Conservation (phyloP, 23 tunicate genomes). For the Trididemnum nubilum region DNA sequence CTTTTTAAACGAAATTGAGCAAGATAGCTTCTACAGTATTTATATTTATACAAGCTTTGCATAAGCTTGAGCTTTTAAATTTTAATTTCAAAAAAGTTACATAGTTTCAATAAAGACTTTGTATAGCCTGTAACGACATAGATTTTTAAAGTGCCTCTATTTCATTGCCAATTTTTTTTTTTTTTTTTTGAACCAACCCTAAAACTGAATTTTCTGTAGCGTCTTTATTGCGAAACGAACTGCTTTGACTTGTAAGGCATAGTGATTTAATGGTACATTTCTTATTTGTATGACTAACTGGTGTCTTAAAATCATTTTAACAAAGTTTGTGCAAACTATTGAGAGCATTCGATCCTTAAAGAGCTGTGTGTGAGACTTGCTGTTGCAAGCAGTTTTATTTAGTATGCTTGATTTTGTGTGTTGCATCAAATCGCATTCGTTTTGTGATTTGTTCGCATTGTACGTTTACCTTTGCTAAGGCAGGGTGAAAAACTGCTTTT, state of each 20-base stretch:
- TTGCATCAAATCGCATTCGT: background rate
- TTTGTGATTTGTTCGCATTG: background rate
- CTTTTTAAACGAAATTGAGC: background rate
- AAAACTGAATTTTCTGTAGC: conserved; percentile 6
- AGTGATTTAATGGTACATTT: conserved; percentile 17
- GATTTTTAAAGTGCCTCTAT: background rate
- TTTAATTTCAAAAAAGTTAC: background rate
- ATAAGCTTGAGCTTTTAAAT: background rate
- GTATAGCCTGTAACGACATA: background rate
- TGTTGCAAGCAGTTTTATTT: background rate
- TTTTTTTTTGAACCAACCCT: background rate
- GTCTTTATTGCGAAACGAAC: background rate
- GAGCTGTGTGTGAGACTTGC: background rate
- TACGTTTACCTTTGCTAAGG: background rate
- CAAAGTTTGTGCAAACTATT: background rate
- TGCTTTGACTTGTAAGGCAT: background rate
- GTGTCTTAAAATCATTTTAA: conserved; percentile 14
- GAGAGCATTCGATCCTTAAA: background rate
- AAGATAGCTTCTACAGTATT: background rate
- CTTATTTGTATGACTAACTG: conserved; percentile 18
- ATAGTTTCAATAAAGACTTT: background rate
- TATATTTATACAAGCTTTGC: background rate
- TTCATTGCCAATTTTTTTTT: conserved; percentile 12
- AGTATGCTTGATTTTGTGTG: background rate
- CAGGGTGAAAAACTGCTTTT: background rate